Percentiles rank a stretch among this genome's conserved stretches.
These are phyloP conservation scores for Rhegmatorhina hoffmannsi DNA, from an alignment of 2,113 vertebrate species.

Conservation along the genomic window DNA sequence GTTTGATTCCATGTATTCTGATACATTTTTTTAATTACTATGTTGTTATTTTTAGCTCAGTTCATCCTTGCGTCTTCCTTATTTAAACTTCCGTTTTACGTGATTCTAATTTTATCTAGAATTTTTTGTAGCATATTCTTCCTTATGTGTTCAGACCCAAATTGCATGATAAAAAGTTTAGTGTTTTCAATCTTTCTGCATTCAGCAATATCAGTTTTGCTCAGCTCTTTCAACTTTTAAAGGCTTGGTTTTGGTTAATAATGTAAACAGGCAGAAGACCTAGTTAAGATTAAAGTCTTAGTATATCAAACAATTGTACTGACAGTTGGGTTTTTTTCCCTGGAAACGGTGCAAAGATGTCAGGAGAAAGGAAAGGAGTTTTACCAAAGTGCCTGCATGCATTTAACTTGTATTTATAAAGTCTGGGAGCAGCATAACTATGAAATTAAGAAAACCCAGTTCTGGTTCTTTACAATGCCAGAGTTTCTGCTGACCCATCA, in stretches of 20 bases:
- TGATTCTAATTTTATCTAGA: background rate
- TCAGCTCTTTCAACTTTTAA: background rate
- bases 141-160: background rate
- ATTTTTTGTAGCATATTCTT: background rate
- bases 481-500: background rate
- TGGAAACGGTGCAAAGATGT: background rate
- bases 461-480: background rate
- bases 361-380: background rate
- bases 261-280: background rate
- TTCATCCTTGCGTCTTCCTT: constrained; percentile 11
- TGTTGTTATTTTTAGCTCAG: constrained; percentile 8
- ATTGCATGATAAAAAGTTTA: background rate
- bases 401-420: background rate
- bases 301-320: background rate
- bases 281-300: background rate
- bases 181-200: background rate
- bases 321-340: background rate
- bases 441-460: background rate
- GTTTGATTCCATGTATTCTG: background rate
- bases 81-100: background rate
- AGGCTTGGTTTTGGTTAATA: background rate
- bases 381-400: background rate
- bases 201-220: background rate
- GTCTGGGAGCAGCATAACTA: background rate
- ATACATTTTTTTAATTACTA: background rate